phyloP scores from a whole-genome alignment of 2,113 vertebrate species.

The Podilymbus podiceps region DNA sequence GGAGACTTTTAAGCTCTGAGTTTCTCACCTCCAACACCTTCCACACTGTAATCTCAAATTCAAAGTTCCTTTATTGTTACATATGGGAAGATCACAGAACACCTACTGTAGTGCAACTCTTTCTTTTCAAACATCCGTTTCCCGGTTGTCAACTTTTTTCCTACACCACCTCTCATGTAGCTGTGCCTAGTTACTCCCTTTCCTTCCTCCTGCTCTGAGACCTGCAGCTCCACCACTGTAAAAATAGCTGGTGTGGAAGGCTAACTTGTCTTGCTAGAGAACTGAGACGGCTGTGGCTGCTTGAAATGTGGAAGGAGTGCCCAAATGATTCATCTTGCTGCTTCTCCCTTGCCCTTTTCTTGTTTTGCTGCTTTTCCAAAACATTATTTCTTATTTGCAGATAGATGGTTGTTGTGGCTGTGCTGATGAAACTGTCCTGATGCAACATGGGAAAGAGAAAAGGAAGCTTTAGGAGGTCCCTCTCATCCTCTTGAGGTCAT shows the following conservation, averaged over 20 bases:
- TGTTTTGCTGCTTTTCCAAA: not conserved
- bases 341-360: not conserved
- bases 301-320: not conserved
- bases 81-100: constrained; percentile 12
- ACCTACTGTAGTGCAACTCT: not conserved
- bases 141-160: not conserved
- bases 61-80: not conserved
- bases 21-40: not conserved
- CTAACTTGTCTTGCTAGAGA: not conserved
- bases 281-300: not conserved
- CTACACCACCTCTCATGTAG: not conserved
- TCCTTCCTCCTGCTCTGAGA: constrained; percentile 21
- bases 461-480: not conserved
- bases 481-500: not conserved
- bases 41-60: not conserved
- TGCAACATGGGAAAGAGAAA: not conserved
- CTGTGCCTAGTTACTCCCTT: constrained; percentile 39
- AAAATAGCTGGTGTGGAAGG: not conserved
- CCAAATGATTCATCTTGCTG: not conserved
- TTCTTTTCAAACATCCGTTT: constrained; percentile 30
- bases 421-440: not conserved
- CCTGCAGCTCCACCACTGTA: not conserved
- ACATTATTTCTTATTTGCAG: not conserved
- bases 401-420: fast-evolving
- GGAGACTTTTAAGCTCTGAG: not conserved